phyloP scores from a whole-genome alignment of 2,888 invertebrate genomes.

The Morinoia aosen region DNA sequence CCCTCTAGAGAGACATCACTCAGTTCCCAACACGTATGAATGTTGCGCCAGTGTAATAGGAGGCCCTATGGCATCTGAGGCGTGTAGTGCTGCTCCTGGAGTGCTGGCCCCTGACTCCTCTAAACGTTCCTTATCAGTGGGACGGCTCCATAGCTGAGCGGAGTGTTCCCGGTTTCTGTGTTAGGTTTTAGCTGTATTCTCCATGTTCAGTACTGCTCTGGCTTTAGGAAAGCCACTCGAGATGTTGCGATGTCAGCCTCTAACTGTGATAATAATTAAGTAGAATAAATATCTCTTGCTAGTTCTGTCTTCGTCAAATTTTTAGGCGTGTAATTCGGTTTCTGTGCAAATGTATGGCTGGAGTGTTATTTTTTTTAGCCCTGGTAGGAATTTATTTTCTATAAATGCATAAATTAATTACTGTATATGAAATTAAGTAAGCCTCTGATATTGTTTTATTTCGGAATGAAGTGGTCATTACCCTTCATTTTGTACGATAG shows the following conservation, averaged over 20 bases:
- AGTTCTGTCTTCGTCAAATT: neutral
- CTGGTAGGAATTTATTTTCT: neutral
- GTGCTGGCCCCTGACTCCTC: neutral
- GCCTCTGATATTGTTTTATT: neutral
- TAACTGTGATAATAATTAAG: constrained; percentile 47
- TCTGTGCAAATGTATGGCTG: neutral
- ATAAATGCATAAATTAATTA: neutral
- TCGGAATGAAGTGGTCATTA: neutral
- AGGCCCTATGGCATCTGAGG: neutral
- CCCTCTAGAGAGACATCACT: constrained; percentile 28
- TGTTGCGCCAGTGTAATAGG: neutral
- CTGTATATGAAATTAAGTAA: neutral
- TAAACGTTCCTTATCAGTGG: neutral
- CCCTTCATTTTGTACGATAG: neutral
- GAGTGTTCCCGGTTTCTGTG: neutral
- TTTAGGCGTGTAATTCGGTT: neutral
- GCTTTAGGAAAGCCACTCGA: constrained; percentile 31
- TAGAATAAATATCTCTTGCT: constrained; percentile 9
- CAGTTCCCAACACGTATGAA: neutral
- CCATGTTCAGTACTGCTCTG: neutral
- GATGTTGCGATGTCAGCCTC: constrained; percentile 41
- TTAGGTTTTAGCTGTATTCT: neutral
- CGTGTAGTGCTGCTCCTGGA: neutral
- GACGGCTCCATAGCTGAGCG: neutral
- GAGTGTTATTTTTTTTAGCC: neutral